phyloP scores from a whole-genome alignment of 2,888 invertebrate genomes.

The Cheilosia variabilis region DNA sequence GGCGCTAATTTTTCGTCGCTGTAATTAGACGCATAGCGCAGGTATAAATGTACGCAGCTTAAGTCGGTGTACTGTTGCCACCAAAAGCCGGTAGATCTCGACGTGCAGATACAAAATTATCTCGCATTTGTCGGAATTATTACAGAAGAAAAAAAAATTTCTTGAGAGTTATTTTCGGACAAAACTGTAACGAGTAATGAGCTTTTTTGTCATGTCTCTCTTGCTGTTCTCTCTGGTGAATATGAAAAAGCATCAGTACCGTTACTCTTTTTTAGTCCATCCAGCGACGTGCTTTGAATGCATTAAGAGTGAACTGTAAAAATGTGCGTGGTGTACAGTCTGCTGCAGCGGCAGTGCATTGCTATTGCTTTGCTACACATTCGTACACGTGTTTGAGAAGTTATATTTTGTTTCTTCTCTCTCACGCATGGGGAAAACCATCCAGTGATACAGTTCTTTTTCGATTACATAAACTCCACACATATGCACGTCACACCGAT shows the following conservation, averaged over 20 bases:
- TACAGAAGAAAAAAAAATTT: neutral
- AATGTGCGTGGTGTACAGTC: conserved; percentile 20
- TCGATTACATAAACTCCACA: conserved; percentile 64
- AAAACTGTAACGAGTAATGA: conserved; percentile 65
- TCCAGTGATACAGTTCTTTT: conserved; percentile 57
- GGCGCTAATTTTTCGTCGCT: conserved; percentile 50
- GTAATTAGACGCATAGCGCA: conserved; percentile 24
- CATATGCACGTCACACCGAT: neutral
- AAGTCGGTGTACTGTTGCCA: conserved; percentile 8
- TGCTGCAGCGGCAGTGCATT: conserved; percentile 28
- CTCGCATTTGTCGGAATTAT: conserved; percentile 25
- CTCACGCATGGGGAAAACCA: conserved; percentile 67
- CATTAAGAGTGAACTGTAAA: conserved; percentile 42
- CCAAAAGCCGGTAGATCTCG: conserved; percentile 19
- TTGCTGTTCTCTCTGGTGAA: conserved; percentile 1
- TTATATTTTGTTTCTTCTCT: conserved; percentile 18
- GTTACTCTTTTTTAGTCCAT: conserved; percentile 74
- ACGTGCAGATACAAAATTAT: conserved; percentile 45
- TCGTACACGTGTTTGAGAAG: conserved; percentile 60
- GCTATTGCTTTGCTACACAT: conserved; percentile 56
- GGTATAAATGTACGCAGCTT: neutral
- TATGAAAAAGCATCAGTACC: conserved; percentile 56
- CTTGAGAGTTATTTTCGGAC: conserved; percentile 56
- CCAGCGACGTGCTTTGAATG: conserved; percentile 58
- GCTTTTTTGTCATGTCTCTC: conserved; percentile 35